phyloP scores from a whole-genome alignment of 2,797 vertebrate species.

The Anabas testudineus region DNA sequence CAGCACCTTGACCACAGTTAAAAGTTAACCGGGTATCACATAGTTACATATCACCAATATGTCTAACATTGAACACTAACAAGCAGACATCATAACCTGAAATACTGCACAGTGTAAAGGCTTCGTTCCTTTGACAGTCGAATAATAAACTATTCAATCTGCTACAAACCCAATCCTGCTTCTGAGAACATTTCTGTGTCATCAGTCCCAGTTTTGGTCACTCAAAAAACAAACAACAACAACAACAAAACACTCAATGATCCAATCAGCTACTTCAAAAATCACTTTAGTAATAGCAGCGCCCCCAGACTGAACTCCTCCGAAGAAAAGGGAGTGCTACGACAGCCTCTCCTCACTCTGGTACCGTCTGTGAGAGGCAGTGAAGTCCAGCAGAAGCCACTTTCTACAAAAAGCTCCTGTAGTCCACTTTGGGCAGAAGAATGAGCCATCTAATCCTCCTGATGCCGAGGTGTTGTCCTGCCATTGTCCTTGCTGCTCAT shows the following conservation, averaged over 20 bases:
- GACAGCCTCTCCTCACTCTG: constrained; percentile 18
- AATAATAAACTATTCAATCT: constrained; percentile 18
- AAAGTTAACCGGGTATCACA: constrained; percentile 1
- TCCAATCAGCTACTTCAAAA: constrained; percentile 45
- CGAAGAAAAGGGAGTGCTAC: constrained; percentile 10
- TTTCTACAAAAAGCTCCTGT: constrained; percentile 8
- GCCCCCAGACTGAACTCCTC: constrained; percentile 35
- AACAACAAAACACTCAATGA: background rate
- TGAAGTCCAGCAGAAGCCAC: constrained; percentile 24
- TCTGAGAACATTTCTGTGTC: constrained; percentile 15
- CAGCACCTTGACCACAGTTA: background rate
- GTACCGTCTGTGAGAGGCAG: constrained; percentile 4
- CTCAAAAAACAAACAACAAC: constrained; percentile 20
- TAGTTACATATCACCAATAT: background rate
- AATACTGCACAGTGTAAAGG: constrained; percentile 20
- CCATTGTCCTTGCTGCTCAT: constrained; percentile 75
- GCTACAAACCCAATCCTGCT: constrained; percentile 15
- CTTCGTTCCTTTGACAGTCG: background rate
- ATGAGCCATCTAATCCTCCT: constrained; percentile 34
- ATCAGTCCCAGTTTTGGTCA: constrained; percentile 28
- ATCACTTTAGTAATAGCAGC: constrained; percentile 44
- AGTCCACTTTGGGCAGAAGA: constrained; percentile 26
- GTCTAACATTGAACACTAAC: background rate
- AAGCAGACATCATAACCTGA: background rate
- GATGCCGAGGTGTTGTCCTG: constrained; percentile 68